A percentile compares a stretch with the other conserved stretches of the same genome.
Evolutionary conservation across 2,888 invertebrate species (phyloP).

Genomic region (Sympetrum striolatum): DNA sequence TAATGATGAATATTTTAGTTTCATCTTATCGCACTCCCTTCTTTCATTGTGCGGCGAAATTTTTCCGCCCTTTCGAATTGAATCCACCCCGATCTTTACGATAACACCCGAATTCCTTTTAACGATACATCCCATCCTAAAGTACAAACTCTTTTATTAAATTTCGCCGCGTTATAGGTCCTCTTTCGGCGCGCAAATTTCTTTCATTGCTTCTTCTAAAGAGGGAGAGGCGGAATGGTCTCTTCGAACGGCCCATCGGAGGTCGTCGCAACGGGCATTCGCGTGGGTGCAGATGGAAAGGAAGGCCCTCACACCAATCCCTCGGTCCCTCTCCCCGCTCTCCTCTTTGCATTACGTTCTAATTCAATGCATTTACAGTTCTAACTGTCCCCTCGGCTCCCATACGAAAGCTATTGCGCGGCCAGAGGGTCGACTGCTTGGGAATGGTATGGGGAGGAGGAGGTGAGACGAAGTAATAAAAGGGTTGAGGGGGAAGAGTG

Average conservation of each 20-base stretch:
- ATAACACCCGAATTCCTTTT: background rate
- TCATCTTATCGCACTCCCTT: too few species aligned
- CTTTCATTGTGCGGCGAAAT: too few species aligned
- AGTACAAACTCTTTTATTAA: background rate
- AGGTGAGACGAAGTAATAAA: background rate
- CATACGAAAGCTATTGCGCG: slow-evolving; percentile 52
- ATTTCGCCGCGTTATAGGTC: background rate
- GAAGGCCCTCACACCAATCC: background rate
- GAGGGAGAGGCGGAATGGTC: slow-evolving; percentile 17
- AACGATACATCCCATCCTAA: background rate
- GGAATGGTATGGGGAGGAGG: background rate
- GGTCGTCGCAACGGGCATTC: background rate
- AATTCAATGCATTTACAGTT: slow-evolving; percentile 67
- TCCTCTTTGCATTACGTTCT: slow-evolving; percentile 63
- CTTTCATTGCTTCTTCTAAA: background rate
- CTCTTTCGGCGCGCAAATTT: background rate
- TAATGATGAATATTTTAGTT: too few species aligned
- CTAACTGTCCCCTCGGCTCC: slow-evolving; percentile 60
- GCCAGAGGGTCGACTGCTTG: slow-evolving; percentile 14
- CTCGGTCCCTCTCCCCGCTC: background rate
- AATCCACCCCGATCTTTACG: too few species aligned
- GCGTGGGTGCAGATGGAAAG: slow-evolving; percentile 5
- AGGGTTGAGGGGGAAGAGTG: background rate
- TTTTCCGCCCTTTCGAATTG: too few species aligned
- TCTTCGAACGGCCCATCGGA: slow-evolving; percentile 20